phyloP scores from a whole-genome alignment of 1,140 invertebrate genomes.

The Camponotus vicinus region DNA sequence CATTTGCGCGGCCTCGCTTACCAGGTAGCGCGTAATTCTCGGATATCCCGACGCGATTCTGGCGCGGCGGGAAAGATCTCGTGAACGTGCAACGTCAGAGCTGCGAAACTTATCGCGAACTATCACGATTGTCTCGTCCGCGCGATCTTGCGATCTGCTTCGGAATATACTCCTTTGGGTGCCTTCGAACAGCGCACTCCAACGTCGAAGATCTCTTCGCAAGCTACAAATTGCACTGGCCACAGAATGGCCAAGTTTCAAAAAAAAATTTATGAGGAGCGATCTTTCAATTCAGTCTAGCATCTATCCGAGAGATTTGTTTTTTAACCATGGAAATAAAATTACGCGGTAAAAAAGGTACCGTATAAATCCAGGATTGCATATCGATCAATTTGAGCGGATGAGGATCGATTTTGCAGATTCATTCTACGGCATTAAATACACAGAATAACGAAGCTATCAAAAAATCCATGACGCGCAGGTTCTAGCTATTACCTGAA shows the following conservation, averaged over 20 bases:
- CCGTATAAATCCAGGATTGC: neutral
- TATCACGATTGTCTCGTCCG: neutral
- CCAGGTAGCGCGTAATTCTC: constrained; percentile 53
- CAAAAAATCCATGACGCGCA: neutral
- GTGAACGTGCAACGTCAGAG: constrained; percentile 14
- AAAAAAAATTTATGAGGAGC: neutral
- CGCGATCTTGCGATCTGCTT: neutral
- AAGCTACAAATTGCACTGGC: neutral
- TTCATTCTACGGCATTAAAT: neutral
- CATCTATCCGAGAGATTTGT: neutral
- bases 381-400: neutral
- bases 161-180: neutral
- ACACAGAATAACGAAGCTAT: neutral
- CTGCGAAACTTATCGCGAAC: constrained; percentile 19
- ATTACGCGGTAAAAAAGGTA: neutral
- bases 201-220: neutral
- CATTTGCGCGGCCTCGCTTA: constrained; percentile 47
- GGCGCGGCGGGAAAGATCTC: constrained; percentile 29
- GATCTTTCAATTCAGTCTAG: neutral
- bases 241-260: neutral
- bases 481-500: neutral
- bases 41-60: constrained; percentile 34
- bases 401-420: neutral
- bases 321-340: neutral
- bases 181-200: neutral